These are phyloP conservation scores for Peromyscus polionotus DNA, from an alignment of 2,113 vertebrate genomes.

Conservation along the genomic window DNA sequence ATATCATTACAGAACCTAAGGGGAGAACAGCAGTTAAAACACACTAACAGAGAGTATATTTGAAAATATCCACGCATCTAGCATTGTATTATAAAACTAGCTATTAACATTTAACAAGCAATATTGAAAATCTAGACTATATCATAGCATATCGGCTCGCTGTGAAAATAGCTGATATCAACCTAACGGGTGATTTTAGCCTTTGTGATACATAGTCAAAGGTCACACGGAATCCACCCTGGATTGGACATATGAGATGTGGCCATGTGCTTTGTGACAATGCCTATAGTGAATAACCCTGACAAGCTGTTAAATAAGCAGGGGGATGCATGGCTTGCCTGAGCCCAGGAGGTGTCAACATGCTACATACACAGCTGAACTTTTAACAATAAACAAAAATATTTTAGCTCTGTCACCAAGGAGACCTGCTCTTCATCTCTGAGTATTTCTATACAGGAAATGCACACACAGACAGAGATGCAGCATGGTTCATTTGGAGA, in stretches of 20 bases:
- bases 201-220: constrained; percentile 85
- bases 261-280: constrained; percentile 86
- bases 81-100: constrained; percentile 70
- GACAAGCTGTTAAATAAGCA: constrained; percentile 84
- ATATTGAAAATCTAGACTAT: constrained; percentile 68
- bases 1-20: constrained; percentile 28
- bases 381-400: background rate
- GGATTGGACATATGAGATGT: constrained; percentile 85
- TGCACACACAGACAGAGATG: background rate
- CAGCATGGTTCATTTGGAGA: background rate
- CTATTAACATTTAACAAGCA: constrained; percentile 74
- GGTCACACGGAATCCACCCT: constrained; percentile 85
- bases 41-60: background rate
- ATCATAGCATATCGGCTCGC: constrained; percentile 73
- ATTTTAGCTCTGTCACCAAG: background rate
- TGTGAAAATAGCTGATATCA: constrained; percentile 70
- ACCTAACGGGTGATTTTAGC: constrained; percentile 82
- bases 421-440: background rate
- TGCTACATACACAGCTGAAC: constrained; percentile 48
- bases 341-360: constrained; percentile 65
- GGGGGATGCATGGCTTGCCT: constrained; percentile 65
- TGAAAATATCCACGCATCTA: constrained; percentile 45
- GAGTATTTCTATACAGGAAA: background rate
- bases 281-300: constrained; percentile 84
- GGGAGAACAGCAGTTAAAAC: constrained; percentile 34